Percentiles rank a stretch among this genome's conserved stretches.
Evolutionary conservation across 2,113 vertebrate species (phyloP).

Genomic region (Xyrauchen texanus): DNA sequence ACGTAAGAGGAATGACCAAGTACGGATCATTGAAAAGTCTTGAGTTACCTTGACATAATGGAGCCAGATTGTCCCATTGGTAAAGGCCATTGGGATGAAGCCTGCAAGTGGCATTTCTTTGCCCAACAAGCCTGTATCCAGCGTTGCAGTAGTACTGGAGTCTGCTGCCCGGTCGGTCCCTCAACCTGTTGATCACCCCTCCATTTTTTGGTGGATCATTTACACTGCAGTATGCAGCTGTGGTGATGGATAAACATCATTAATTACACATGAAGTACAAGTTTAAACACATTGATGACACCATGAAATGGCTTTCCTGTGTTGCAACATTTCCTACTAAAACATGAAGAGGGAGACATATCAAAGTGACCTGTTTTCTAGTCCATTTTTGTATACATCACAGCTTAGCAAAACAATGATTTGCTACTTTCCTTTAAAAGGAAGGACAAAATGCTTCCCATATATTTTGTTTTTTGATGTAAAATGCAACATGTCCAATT

Average conservation of each 20-base stretch:
- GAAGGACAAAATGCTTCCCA: too few relatives aligned
- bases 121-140: conserved; percentile 87
- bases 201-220: conserved; percentile 81
- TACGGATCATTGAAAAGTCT: background rate
- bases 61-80: conserved; percentile 83
- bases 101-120: conserved; percentile 84
- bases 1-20: background rate
- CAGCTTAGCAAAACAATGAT: too few relatives aligned
- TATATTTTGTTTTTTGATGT: too few relatives aligned
- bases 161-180: conserved; percentile 78
- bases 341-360: too few relatives aligned
- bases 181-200: conserved; percentile 84
- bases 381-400: too few relatives aligned
- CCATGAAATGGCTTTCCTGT: too few relatives aligned
- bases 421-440: too few relatives aligned
- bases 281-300: too few relatives aligned
- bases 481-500: too few relatives aligned
- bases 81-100: conserved; percentile 80
- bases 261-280: background rate
- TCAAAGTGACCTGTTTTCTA: too few relatives aligned
- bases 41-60: conserved; percentile 89
- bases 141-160: conserved; percentile 88
- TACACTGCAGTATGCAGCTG: conserved; percentile 92
- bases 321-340: too few relatives aligned
- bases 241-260: background rate